These are phyloP conservation scores for Tanaodytes sp. DNA, from an alignment of 2,888 invertebrate species.

Conservation along the genomic window DNA sequence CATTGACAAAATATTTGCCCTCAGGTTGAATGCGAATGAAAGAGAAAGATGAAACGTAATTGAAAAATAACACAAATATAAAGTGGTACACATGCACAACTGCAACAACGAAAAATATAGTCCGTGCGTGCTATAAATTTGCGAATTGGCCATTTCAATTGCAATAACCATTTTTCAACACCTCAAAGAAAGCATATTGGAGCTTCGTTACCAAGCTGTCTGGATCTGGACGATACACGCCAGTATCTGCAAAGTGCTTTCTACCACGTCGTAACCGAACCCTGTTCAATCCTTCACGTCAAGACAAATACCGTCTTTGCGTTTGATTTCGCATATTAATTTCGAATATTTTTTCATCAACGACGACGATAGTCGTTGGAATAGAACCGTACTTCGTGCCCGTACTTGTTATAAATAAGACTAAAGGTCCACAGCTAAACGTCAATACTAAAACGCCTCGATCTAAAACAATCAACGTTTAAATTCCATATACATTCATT, in stretches of 20 bases:
- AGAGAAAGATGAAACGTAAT: no score
- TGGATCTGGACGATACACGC: slow-evolving; percentile 57
- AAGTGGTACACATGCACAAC: no score
- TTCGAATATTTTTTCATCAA: no score
- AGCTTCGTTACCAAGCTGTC: slow-evolving; percentile 55
- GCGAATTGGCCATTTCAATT: no score
- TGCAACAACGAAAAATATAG: no score
- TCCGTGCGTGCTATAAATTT: no score
- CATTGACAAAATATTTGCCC: no score
- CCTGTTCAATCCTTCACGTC: slow-evolving; percentile 55
- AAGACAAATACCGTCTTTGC: slow-evolving; percentile 6
- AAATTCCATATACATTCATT: no score
- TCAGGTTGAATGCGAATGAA: no score
- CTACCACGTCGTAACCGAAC: slow-evolving; percentile 57
- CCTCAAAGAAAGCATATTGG: slow-evolving; percentile 52
- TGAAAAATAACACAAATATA: no score
- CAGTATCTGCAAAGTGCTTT: slow-evolving; percentile 56
- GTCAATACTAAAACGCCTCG: slow-evolving; percentile 1
- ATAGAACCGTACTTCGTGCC: slow-evolving; percentile 46
- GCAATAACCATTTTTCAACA: slow-evolving; percentile 48
- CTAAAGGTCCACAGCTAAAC: slow-evolving; percentile 18
- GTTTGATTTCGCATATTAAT: slow-evolving; percentile 39
- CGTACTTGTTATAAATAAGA: slow-evolving; percentile 32
- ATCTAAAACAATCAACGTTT: slow-evolving; percentile 11
- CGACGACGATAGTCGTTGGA: no score